Conservation (phyloP, 2,113 vertebrate genomes). For the Malaclemys terrapin region DNA sequence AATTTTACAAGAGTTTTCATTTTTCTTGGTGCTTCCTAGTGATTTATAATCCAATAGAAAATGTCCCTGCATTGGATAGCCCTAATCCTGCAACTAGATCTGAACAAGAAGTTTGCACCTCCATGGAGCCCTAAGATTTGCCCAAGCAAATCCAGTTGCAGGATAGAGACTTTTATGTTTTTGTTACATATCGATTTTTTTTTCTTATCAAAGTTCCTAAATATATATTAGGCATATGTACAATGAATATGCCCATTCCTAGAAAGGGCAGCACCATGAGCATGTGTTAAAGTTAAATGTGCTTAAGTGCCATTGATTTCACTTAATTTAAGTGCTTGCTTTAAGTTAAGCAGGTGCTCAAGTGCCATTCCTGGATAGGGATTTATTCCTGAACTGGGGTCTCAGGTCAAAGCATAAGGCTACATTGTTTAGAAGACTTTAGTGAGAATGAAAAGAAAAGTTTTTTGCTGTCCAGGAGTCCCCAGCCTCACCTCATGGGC, state of each 20-base stretch:
- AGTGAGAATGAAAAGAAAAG: background rate
- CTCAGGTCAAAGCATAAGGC: background rate
- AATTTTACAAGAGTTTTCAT: background rate
- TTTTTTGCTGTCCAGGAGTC: background rate
- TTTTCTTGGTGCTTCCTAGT: slow-evolving; percentile 6
- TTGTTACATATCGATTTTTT: background rate
- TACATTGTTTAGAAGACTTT: background rate
- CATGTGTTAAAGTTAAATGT: background rate
- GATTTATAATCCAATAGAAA: background rate
- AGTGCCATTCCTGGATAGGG: background rate
- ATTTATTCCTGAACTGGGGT: background rate
- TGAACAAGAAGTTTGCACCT: background rate
- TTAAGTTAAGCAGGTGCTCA: background rate
- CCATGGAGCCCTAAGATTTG: background rate
- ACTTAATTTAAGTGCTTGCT: background rate
- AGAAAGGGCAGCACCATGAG: background rate
- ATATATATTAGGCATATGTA: background rate
- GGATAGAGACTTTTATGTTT: background rate
- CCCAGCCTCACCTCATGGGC: background rate
- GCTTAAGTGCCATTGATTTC: background rate
- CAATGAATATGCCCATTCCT: background rate
- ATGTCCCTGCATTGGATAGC: background rate
- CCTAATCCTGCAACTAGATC: background rate
- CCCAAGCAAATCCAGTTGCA: background rate
- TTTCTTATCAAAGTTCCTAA: background rate